These are phyloP conservation scores for Ypsolopha sequella DNA, from an alignment of 2,888 invertebrate species.

Conservation along the genomic window DNA sequence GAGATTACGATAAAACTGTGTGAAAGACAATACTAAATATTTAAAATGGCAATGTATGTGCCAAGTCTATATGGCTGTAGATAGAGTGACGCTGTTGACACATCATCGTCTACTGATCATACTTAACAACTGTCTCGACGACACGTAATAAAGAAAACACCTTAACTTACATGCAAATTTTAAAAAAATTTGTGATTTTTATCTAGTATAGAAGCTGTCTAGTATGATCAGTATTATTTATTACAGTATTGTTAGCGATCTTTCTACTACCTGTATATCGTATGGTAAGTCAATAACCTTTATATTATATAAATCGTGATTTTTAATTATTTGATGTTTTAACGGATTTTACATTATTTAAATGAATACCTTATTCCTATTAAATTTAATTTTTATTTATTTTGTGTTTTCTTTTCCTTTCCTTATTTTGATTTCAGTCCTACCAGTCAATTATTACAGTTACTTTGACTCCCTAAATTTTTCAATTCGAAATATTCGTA, in stretches of 20 bases:
- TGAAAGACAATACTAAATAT: constrained; percentile 38
- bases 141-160: too few relatives aligned
- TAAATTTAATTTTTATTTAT: constrained; percentile 13
- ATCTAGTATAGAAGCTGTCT: too few relatives aligned
- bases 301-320: too few relatives aligned
- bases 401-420: constrained; percentile 25
- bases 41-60: constrained; percentile 11
- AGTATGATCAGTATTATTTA: too few relatives aligned
- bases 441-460: constrained; percentile 58
- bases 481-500: constrained; percentile 53
- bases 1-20: constrained; percentile 27
- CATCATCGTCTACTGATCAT: too few relatives aligned
- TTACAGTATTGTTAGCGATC: too few relatives aligned
- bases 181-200: too few relatives aligned
- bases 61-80: constrained; percentile 4
- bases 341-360: constrained; percentile 19
- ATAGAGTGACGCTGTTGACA: constrained; percentile 16
- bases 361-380: constrained; percentile 8
- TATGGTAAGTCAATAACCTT: too few relatives aligned
- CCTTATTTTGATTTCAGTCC: constrained; percentile 27
- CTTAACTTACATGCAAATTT: too few relatives aligned
- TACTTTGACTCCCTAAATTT: constrained; percentile 67
- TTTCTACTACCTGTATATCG: too few relatives aligned
- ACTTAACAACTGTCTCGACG: too few relatives aligned
- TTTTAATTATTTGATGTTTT: constrained; percentile 12